Base-by-base conservation (phyloP, 1,140 invertebrate species). In the Drosophila sp. region DNA sequence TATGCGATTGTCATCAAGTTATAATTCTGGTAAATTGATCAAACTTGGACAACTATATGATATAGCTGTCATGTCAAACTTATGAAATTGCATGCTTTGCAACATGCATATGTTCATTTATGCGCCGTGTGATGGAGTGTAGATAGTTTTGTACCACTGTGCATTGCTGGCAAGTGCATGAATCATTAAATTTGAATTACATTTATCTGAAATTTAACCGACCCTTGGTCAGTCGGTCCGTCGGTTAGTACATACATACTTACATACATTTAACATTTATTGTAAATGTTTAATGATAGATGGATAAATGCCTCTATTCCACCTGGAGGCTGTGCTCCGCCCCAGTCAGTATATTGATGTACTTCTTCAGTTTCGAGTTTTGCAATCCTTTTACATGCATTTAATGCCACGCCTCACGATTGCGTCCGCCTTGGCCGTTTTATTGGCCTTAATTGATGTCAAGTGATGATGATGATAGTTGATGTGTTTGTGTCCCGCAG, bases 371-470 rank as follows among this genome's bases (percentile, higher is more conserved):
- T 10, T 50, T 50, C 10, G 7, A 25, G 44, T 50, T 50, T 27
- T 50, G 44, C 44, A 50, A 50, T 50, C 23, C 44, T 50, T 50
- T 50, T 27, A 3, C 25, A 27, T 50, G 30, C 56, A 35, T 32
- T 58, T 58, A 29, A 7, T 33, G 56, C 56, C 56, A 35, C 56
- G 56, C 56, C 56, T 35, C 29, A 1, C 35, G 44, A 50, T 50
- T 50, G 44, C 35, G 8, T 11, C 8, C 35, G 35, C 23, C 23
- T 50, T 50, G 17, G 44, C 33, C 33, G 35, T 58, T 23, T 17
- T 58, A 35, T 58, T 58, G 56, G 56, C 56, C 56, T 58, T 35
- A 58, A 58, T 58, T 58, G 56, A 58, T 58, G 56, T 58, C 56
- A 58, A 58, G 56, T 58, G 56, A 58, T 55, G 30, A 30, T 30